These are phyloP conservation scores for Chaenogobius annularis DNA, from an alignment of 2,113 vertebrate genomes.

Conservation along the genomic window DNA sequence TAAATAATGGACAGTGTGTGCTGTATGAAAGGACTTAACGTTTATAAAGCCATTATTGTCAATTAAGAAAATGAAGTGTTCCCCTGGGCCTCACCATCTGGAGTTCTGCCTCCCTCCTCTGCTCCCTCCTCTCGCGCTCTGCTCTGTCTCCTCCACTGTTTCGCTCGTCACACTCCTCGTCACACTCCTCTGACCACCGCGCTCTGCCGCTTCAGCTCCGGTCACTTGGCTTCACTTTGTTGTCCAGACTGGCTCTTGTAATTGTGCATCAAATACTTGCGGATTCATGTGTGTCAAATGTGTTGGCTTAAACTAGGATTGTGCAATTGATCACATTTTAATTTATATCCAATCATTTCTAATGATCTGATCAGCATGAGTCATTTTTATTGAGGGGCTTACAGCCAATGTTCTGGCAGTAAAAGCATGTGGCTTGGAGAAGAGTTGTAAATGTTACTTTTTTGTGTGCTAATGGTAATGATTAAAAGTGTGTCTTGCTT, in stretches of 20 bases:
- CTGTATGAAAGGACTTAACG: slow-evolving; percentile 67
- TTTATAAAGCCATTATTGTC: slow-evolving; percentile 83
- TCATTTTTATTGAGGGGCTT: too few species aligned
- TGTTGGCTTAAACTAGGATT: slow-evolving; percentile 2
- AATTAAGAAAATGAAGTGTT: slow-evolving; percentile 81
- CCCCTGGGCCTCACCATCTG: slow-evolving; percentile 78
- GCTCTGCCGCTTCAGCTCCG: slow-evolving; percentile 25
- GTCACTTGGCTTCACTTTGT: slow-evolving; percentile 22
- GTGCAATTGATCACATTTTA: too few species aligned
- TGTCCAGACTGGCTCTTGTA: slow-evolving; percentile 10
- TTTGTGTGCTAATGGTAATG: too few species aligned
- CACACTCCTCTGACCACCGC: slow-evolving; percentile 31
- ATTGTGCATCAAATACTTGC: slow-evolving; percentile 5
- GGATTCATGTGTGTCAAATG: not conserved
- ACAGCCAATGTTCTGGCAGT: too few species aligned
- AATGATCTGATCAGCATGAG: too few species aligned
- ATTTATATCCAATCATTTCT: too few species aligned
- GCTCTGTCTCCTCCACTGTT: slow-evolving; percentile 37
- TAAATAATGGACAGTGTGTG: slow-evolving; percentile 68
- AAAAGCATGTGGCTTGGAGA: too few species aligned
- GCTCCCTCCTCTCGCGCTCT: slow-evolving; percentile 26
- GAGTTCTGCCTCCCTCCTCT: slow-evolving; percentile 43
- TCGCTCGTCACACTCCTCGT: slow-evolving; percentile 30
- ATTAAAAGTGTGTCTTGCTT: too few species aligned
- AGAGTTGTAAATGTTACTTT: too few species aligned